Evolutionary conservation across 1,140 invertebrate genomes (phyloP).

Genomic region (Himalopsyche phryganea): DNA sequence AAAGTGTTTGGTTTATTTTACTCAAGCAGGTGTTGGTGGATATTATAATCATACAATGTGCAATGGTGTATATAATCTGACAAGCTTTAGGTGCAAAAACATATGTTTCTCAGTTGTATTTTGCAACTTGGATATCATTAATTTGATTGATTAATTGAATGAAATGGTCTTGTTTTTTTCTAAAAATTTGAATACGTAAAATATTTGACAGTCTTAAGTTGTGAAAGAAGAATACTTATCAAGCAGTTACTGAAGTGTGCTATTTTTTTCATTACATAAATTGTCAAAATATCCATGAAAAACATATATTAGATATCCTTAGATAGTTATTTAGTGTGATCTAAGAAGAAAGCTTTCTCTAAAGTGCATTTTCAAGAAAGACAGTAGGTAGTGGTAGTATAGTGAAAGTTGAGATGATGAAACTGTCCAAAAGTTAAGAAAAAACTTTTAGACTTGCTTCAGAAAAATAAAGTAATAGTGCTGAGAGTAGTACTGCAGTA

Average conservation of each 20-base stretch:
- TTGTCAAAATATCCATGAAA: too few species aligned
- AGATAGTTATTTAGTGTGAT: neutral
- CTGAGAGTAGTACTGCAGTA: conserved; percentile 15
- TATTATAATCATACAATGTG: conserved; percentile 24
- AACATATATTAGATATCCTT: too few species aligned
- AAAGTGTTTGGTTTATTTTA: neutral
- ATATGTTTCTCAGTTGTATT: too few species aligned
- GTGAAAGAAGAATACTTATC: too few species aligned
- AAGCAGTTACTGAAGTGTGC: too few species aligned
- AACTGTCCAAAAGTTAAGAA: conserved; percentile 17
- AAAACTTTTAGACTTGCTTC: conserved; percentile 26
- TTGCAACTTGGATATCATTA: too few species aligned
- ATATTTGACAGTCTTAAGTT: too few species aligned
- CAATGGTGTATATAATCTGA: conserved; percentile 15
- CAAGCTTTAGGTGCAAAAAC: conserved; percentile 24
- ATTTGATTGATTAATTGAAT: too few species aligned
- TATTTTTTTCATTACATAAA: too few species aligned
- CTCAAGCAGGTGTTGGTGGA: conserved; percentile 27
- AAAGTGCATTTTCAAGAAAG: conserved; percentile 28
- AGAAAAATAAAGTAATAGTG: conserved; percentile 12
- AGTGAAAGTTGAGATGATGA: conserved; percentile 17
- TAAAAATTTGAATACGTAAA: too few species aligned
- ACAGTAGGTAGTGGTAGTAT: conserved; percentile 11
- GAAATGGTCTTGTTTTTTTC: too few species aligned
- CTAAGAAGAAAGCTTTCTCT: conserved; percentile 31